phyloP scores from a whole-genome alignment of 2,888 invertebrate genomes.

The Copidosoma aretas region DNA sequence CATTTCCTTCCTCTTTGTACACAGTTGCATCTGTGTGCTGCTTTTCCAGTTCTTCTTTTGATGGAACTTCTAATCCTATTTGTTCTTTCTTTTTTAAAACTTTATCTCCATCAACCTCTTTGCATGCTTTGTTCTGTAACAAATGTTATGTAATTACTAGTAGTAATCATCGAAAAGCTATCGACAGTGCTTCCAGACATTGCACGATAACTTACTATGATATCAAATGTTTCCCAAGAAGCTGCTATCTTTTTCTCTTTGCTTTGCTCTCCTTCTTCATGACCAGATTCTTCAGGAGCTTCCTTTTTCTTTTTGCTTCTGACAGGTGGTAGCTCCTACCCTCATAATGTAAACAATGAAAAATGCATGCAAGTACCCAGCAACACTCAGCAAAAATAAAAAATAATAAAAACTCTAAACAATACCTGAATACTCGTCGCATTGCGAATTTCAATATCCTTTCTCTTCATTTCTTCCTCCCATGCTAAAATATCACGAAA shows the following conservation, averaged over 20 bases:
- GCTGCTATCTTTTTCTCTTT: conserved; percentile 65
- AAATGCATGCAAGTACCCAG: conserved; percentile 10
- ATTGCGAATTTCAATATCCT: conserved; percentile 69
- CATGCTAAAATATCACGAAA: conserved; percentile 75
- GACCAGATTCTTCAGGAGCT: conserved; percentile 20
- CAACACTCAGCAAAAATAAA: conserved; percentile 6
- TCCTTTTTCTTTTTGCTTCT: conserved; percentile 62
- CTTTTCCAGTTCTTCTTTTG: conserved; percentile 64
- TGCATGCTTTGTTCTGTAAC: conserved; percentile 70
- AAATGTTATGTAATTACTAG: conserved; percentile 11
- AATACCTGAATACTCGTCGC: conserved; percentile 44
- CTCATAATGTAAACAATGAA: conserved; percentile 15
- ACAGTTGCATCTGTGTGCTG: conserved; percentile 69
- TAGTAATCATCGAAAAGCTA: neutral
- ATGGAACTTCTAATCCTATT: conserved; percentile 63
- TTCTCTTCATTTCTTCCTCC: conserved; percentile 77
- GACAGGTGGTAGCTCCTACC: conserved; percentile 63
- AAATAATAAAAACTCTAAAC: conserved; percentile 30
- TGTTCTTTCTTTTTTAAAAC: conserved; percentile 45
- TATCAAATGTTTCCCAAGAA: conserved; percentile 83
- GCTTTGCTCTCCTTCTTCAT: conserved; percentile 26
- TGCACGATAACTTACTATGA: conserved; percentile 63
- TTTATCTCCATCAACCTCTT: conserved; percentile 68
- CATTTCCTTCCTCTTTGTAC: conserved; percentile 84
- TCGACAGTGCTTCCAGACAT: neutral